phyloP scores from a whole-genome alignment of 2,113 vertebrate genomes.

The Oenanthe melanoleuca region DNA sequence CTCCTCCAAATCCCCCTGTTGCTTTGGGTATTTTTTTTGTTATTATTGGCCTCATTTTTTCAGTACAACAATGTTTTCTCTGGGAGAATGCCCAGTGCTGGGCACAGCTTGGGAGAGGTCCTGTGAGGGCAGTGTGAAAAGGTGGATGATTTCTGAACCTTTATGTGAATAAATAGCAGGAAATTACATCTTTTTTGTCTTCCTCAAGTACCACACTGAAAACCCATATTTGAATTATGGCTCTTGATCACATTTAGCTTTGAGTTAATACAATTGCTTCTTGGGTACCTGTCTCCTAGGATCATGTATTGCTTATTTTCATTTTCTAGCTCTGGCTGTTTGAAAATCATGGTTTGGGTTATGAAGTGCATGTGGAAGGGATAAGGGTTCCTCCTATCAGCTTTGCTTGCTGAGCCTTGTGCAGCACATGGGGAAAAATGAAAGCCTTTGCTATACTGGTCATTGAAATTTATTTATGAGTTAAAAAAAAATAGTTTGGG shows the following conservation, averaged over 20 bases:
- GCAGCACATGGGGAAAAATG: neutral
- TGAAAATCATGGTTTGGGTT: neutral
- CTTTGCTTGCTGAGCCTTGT: neutral
- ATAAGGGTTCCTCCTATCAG: neutral
- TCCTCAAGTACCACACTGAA: neutral
- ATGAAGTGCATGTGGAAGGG: neutral
- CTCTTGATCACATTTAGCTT: neutral
- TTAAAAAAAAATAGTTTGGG: neutral
- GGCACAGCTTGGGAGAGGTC: neutral
- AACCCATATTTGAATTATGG: neutral
- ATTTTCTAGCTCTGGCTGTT: neutral
- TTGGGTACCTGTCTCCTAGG: neutral
- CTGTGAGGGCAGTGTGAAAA: neutral
- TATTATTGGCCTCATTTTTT: neutral
- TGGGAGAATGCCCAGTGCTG: neutral
- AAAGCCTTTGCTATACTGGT: rapidly evolving
- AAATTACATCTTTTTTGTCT: neutral
- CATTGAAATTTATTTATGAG: neutral
- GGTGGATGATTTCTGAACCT: neutral
- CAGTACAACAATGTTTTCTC: neutral
- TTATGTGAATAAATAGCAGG: neutral
- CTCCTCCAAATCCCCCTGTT: neutral
- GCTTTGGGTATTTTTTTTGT: neutral
- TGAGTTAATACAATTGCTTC: neutral
- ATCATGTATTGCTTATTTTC: neutral